Evolutionary conservation across 2,797 vertebrate genomes (phyloP), one percentile per base, ranked within the genome.

Genomic region (Myiotriccus ornatus): DNA sequence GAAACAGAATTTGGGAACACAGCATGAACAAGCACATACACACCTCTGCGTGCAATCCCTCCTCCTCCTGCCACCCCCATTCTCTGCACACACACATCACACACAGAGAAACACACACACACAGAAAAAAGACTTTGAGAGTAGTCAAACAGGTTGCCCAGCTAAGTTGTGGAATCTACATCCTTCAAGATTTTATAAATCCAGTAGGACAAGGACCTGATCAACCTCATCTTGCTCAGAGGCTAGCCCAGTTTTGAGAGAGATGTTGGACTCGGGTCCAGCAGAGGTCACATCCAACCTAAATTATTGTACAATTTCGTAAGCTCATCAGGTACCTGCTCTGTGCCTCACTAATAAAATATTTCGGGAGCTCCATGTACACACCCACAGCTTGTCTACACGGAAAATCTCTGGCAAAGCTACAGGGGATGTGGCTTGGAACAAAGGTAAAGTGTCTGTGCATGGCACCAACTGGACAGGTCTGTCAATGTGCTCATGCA

Each of bases 11-110:
- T 80, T 71, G 37, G 37, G 71, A 94, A 37, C 47, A 23, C 37
- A 65, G 49, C 2, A 4, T 28, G 49, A 91, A 69, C 28, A 43
- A 74, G n/a, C 7, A 21, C 16, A 39, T 24, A n/a, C 16, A 18
- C 19, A 46, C 13, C 23, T 73, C 28, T 55, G 20, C 0, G 0
- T 28, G 28, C 13, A 11, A 2, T 63, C 46, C 35, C 21, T 68
- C 59, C 53, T 89, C 24, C 44, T 71, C 16, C 55, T 49, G 32
- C 39, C 44, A n/a, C 4, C 3, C 11, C 16, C 14, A 1, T 56
- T 68, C 55, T 85, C 39, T 78, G 46, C 56, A 34, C 0, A 2
- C 28, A 49, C 24, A 20, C 22, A n/a, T 7, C 28, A 60, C 8
- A 37, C 10, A 62, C 17, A 64, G 6, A 83, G 6, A 46, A 53